Base-by-base conservation (phyloP, 2,888 invertebrate genomes). In the Galeopsomyia nigrocyanea region DNA sequence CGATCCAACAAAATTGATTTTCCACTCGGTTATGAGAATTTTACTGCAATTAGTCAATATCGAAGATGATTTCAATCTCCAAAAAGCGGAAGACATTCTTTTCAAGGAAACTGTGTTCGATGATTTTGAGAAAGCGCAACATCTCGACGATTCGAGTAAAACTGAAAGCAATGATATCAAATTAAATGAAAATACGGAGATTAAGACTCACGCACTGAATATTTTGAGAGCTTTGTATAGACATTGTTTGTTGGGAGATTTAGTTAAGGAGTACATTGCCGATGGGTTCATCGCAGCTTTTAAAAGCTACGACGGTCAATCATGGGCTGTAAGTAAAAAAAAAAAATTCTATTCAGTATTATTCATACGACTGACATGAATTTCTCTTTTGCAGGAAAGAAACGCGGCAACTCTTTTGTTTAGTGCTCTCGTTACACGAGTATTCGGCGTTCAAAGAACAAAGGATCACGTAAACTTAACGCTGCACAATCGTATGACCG, bases 351-450 rank as follows among this genome's bases (percentile, higher is more conserved):
- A 31, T 26, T 22, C 39, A 5, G 39, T 39, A 26, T 26, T 26
- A 3, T 26, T 26, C 5, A 26, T 26, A n/a, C 26, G 5, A 26
- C 26, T 5, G 61, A 21, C 7, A 3, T 51, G n/a, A 63, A 16
- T 46, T 51, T 60, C 47, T 57, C 21, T 21, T 64, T 58, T 56
- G 61, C 82, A 93, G 93, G 93, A 94, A 83, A 90, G 95, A 75
- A 98, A 98, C 86, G 92, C 96, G 0, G 92, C 95, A 0, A 95
- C 96, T 0, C 87, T 98, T 68, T 87, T 98, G 65, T 94, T 96
- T 83, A 92, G 95, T 74, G 91, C 96, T 3, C 88, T 98, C 49
- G 91, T 95, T 81, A 92, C 92, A 57, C 90, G 97, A 76, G 92
- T 95, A 77, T 97, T 98, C 88, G 98, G 98, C 2, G 96, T 96